phyloP scores from a whole-genome alignment of 2,113 vertebrate genomes.

The Rattus rattus region DNA sequence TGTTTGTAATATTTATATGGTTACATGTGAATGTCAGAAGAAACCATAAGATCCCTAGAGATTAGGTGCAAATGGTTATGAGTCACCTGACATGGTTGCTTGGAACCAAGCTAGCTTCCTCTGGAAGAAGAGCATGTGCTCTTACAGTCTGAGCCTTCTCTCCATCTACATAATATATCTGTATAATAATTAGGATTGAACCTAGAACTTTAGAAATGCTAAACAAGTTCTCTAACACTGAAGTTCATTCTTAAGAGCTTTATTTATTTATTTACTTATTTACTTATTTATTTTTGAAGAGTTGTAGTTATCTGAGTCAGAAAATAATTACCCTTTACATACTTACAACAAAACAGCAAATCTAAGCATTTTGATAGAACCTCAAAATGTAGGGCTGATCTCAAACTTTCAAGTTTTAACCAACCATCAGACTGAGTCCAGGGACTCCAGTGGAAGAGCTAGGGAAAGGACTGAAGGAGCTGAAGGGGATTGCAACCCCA shows the following conservation, averaged over 20 bases:
- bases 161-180: not conserved
- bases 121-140: not conserved
- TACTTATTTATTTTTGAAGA: not conserved
- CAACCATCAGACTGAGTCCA: too few relatives aligned
- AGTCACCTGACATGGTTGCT: not conserved
- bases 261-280: too few relatives aligned
- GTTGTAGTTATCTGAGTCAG: not conserved
- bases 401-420: not conserved
- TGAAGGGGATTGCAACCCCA: too few relatives aligned
- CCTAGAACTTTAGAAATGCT: not conserved
- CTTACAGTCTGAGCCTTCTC: not conserved
- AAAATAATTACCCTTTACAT: not conserved
- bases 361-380: not conserved
- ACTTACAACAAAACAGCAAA: not conserved
- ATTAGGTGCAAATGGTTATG: not conserved
- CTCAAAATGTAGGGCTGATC: not conserved
- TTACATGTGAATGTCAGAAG: not conserved
- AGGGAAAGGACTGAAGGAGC: too few relatives aligned
- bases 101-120: not conserved
- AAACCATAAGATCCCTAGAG: not conserved
- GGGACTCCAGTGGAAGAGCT: too few relatives aligned
- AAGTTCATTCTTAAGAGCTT: not conserved
- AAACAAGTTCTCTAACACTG: not conserved
- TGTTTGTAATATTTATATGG: not conserved
- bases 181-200: not conserved